Percentiles rank a stretch among this genome's conserved stretches.
These are phyloP conservation scores for Scophthalmus maximus DNA, from an alignment of 2,113 vertebrate genomes.

Conservation along the genomic window DNA sequence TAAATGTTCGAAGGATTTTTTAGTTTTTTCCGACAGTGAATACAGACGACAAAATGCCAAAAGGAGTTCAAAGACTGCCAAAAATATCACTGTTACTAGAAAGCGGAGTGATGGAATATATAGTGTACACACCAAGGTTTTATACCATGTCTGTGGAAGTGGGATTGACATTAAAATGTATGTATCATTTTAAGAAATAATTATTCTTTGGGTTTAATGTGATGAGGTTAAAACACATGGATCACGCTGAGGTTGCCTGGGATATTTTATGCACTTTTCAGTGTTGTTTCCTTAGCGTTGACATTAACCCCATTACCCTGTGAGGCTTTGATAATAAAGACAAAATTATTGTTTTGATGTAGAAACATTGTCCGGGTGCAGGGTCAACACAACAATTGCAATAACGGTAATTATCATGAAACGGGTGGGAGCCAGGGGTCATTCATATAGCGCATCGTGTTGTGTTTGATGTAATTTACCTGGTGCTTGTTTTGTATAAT, in stretches of 20 bases:
- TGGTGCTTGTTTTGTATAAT: no score
- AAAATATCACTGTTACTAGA: no score
- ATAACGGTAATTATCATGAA: conserved; percentile 24
- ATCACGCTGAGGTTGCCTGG: neutral
- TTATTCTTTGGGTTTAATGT: no score
- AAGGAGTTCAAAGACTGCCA: no score
- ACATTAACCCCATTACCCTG: conserved; percentile 25
- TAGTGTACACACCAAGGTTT: neutral
- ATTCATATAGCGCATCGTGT: no score
- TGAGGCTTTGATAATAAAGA: conserved; percentile 27
- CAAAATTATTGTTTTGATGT: conserved; percentile 33
- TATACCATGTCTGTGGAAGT: no score
- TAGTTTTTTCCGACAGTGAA: neutral
- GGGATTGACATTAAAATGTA: no score
- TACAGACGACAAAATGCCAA: neutral
- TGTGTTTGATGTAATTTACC: no score
- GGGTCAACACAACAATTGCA: conserved; percentile 34
- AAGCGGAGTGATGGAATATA: neutral
- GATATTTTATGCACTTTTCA: conserved; percentile 3
- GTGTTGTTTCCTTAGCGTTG: conserved; percentile 21
- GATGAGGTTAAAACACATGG: no score
- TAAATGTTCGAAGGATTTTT: neutral
- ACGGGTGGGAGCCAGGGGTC: no score
- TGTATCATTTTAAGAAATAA: no score
- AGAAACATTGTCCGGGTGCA: conserved; percentile 13